Base-by-base conservation (phyloP, 2,888 invertebrate species). In the Dicycla oo region DNA sequence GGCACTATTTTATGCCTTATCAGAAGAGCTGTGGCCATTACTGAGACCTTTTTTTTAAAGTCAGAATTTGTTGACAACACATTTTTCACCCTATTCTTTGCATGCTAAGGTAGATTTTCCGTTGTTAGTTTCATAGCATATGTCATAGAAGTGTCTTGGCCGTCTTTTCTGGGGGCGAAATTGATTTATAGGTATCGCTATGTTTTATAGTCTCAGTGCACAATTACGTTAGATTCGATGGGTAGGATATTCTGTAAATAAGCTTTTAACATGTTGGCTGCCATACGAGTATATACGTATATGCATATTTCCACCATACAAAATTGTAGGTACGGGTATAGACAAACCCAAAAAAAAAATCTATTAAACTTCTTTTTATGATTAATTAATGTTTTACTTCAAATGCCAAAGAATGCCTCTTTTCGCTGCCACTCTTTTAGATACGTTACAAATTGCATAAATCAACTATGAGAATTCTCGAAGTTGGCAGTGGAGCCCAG, bases 1-100 rank as follows among this genome's bases (percentile, higher is more conserved):
- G 87, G 86, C 90, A 90, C 90, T 92, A 93, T 92, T 91, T 91
- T 90, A 92, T 88, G 88, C 87, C 89, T 91, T 91, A 93, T 93
- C 92, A 89, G 85, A 78, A 87, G 86, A 86, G 87, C 88, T 87
- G 62, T 38, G 75, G 71, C 83, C 82, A 83, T 90, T 87, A 84
- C 71, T 49, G 69, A 57, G 75, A 83, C 85, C 83, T 87, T 85
- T 85, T 73, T 84, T 84, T 85, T n/a, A 82, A 69, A 62, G n/a
- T 63, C 10, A 45, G 10, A 7, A 23, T n/a, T 10, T 4, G 26
- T 34, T 26, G 20, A n/a, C 60, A 61, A 38, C 2, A 3, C 3
- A 86, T 73, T 75, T 70, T 69, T 38, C 47, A 70, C 75, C 23
- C 5, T 73, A 70, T 47, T 0, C 0, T 0, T 0, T 1, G 6